Conservation (phyloP, 2,888 invertebrate species). For the Timema cristinae region DNA sequence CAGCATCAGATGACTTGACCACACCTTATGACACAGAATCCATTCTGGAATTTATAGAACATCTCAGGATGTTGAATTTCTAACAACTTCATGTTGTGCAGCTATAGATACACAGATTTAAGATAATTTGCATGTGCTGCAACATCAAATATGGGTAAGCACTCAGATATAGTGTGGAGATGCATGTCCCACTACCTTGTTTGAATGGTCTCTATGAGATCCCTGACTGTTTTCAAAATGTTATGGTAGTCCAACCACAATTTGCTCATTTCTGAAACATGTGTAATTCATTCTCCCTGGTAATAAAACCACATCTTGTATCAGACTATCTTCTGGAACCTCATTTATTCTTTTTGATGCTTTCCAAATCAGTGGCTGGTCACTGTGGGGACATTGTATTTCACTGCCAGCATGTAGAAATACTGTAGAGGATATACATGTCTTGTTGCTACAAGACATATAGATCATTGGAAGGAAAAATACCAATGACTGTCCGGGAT, state of each 20-base stretch:
- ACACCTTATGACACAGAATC: background rate
- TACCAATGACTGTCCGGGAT: background rate
- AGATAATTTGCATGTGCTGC: background rate
- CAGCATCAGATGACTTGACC: background rate
- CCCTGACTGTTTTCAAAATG: background rate
- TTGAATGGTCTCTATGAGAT: background rate
- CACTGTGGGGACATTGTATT: background rate
- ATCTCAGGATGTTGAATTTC: background rate
- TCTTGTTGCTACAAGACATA: background rate
- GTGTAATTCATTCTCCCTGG: background rate
- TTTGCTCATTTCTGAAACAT: constrained; percentile 8
- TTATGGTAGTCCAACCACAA: constrained; percentile 1
- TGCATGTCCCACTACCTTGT: background rate
- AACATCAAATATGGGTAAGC: background rate
- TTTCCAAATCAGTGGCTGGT: constrained; percentile 4
- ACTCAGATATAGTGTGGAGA: background rate
- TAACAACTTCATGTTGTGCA: constrained; percentile 1
- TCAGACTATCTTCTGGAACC: background rate
- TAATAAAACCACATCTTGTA: background rate
- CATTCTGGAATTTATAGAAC: background rate
- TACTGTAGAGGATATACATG: background rate
- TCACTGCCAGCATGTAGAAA: background rate
- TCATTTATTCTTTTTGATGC: constrained; percentile 4
- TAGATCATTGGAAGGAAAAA: background rate
- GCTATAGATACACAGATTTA: background rate